Base-by-base conservation (phyloP, 2,113 vertebrate species). In the Aptenodytes forsteri region DNA sequence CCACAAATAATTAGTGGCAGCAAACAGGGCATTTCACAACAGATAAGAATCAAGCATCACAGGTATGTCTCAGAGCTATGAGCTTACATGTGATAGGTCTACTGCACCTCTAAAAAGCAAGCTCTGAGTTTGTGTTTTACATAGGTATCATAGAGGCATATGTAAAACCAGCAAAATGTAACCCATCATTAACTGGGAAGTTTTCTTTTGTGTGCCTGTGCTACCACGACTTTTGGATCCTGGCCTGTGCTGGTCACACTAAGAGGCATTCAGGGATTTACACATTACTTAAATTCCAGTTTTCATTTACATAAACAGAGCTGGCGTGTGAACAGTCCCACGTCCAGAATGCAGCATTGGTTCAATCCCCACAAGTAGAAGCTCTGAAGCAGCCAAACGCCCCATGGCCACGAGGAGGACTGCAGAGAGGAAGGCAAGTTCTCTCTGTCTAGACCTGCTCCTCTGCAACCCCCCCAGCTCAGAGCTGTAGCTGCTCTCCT, bases 301-400 rank as follows among this genome's bases (percentile, higher is more conserved):
- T 93, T 91, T 90, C 7, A 40, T 61, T 82, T 79, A 36, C 70
- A 56, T 29, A 70, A 59, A 34, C 40, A 75, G 56, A 82, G 19
- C 29, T 82, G 69, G 16, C 0, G 0, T 46, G 55, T 13, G 32
- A 84, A 67, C 0, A 0, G 27, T 29, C 38, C 30, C 83, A 25
- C 4, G 5, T 54, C 25, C 16, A 62, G 42, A 64, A 78, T 10
- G 50, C 55, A 84, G n/a, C 64, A 16, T 5, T 65, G 25, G 5
- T 81, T 90, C 72, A 71, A 8, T 25, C 47, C 42, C 36, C 54
- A 40, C 25, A 71, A 25, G 55, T 3, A 89, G 50, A 26, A 90
- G 12, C 9, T 83, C 64, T 83, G 67, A 66, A 58, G 38, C 47
- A 82, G 55, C n/a, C n/a, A 46, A 71, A 38, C 0, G 0, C 34